Conservation (phyloP, 2,888 invertebrate genomes). For the Bursaphelenchus okinawaensis region DNA sequence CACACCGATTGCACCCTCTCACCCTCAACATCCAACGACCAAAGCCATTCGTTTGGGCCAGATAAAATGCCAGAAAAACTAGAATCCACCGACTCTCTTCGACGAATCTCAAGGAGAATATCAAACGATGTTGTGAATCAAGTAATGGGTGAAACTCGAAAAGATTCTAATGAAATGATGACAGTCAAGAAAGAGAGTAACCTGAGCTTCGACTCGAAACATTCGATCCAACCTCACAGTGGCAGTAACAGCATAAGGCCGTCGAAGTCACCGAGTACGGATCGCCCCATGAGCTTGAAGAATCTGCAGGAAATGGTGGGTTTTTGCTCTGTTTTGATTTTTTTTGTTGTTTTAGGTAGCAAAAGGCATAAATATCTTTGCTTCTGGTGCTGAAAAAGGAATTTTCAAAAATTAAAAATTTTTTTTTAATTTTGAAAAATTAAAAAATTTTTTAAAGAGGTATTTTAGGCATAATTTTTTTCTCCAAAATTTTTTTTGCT, state of each 20-base stretch:
- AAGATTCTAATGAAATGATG: background rate
- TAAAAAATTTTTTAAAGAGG: too few species aligned
- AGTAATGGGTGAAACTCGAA: too few species aligned
- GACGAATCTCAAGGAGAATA: background rate
- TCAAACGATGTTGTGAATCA: background rate
- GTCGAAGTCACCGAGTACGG: slow-evolving; percentile 16
- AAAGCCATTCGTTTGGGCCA: background rate
- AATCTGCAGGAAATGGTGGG: slow-evolving; percentile 54
- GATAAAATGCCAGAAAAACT: background rate
- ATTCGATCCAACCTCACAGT: background rate
- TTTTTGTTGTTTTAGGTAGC: too few species aligned
- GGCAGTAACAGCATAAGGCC: slow-evolving; percentile 3
- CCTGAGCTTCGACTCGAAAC: slow-evolving; percentile 9
- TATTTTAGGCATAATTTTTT: too few species aligned
- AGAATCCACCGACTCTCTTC: slow-evolving; percentile 8
- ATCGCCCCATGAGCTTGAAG: slow-evolving; percentile 40
- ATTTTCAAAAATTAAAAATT: too few species aligned
- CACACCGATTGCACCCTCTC: slow-evolving; percentile 14
- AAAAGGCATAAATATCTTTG: background rate
- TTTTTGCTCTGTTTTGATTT: too few species aligned
- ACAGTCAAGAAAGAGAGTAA: background rate
- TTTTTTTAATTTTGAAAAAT: too few species aligned
- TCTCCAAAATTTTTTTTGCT: too few species aligned
- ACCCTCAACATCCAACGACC: background rate
- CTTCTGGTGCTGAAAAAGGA: too few species aligned